These are phyloP conservation scores for Drosophila pseudotalamancana DNA, from an alignment of 2,888 invertebrate genomes.

Conservation along the genomic window DNA sequence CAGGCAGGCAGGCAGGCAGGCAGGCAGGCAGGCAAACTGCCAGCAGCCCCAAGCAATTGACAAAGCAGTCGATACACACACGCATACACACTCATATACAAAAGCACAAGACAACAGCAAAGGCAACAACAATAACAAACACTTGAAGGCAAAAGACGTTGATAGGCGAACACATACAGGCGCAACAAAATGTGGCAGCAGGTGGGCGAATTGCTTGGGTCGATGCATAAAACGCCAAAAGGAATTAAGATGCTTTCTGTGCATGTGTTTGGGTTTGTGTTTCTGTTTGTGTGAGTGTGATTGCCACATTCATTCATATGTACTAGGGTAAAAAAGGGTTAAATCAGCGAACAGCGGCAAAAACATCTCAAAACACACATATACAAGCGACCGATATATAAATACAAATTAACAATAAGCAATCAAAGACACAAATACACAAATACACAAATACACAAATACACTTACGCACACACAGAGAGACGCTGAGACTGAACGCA, in stretches of 20 bases:
- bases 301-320: conserved; percentile 53
- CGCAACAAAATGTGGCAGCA: conserved; percentile 42
- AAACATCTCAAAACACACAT: conserved; percentile 44
- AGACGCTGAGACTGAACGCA: conserved; percentile 11
- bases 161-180: conserved; percentile 19
- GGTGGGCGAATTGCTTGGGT: conserved; percentile 63
- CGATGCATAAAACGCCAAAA: conserved; percentile 74
- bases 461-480: conserved; percentile 13
- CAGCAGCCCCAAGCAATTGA: conserved; percentile 66
- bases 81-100: conserved; percentile 16
- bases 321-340: conserved; percentile 71
- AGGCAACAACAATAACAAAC: conserved; percentile 64
- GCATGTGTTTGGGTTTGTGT: conserved; percentile 28
- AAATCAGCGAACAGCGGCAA: conserved; percentile 64
- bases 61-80: conserved; percentile 71
- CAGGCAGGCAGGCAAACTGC: background rate
- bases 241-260: conserved; percentile 62
- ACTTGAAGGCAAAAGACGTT: conserved; percentile 58
- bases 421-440: conserved; percentile 67
- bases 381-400: conserved; percentile 61
- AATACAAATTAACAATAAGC: conserved; percentile 79
- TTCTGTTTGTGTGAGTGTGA: conserved; percentile 31
- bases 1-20: conserved; percentile 1
- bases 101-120: conserved; percentile 37
- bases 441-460: conserved; percentile 13